Base-by-base conservation (phyloP, 2,797 vertebrate genomes). In the Fistularia tabacaria region DNA sequence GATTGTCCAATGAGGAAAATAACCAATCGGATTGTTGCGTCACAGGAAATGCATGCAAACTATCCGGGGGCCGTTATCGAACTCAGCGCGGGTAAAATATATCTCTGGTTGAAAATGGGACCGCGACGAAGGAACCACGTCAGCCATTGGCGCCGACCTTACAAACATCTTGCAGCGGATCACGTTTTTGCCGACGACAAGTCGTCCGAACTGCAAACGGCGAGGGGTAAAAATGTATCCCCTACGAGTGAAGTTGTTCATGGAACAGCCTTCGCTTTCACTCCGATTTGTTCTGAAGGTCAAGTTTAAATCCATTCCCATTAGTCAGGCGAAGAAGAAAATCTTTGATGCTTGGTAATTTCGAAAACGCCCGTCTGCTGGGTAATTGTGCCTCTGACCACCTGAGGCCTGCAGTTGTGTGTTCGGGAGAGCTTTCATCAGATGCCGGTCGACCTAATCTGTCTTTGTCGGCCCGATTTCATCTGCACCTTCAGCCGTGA, bases 1-100 rank as follows among this genome's bases (percentile, higher is more conserved):
- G 38, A 72, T 71, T 66, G 74, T 80, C 64, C 64, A 52, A 47
- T 53, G 76, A 77, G 73, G 66, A 76, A 66, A 73, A 74, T 75
- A 69, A 67, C 51, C 11, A 64, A 66, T 70, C 54, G 40, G 7
- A 36, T 66, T 79, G 62, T 64, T 38, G 47, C 70, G 48, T 72
- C 67, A 54, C 54, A 58, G 38, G 74, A 74, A 70, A 62, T 57
- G 48, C 51, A 53, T 70, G 52, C 36, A 62, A 78, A 74, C 64
- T 51, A 73, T 71, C 73, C 60, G 49, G 49, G 37, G 39, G 54
- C 57, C n/a, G 59, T 78, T 69, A 67, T 11, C 36, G 6, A 67
- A 76, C 61, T 66, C 47, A 70, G 51, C 14, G 9, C 25, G 45
- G 49, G 15, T 43, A 66, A 72, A 73, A 70, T 74, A 57, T 79